phyloP scores from a whole-genome alignment of 1,140 invertebrate genomes.

The Leguminivora glycinivorella region DNA sequence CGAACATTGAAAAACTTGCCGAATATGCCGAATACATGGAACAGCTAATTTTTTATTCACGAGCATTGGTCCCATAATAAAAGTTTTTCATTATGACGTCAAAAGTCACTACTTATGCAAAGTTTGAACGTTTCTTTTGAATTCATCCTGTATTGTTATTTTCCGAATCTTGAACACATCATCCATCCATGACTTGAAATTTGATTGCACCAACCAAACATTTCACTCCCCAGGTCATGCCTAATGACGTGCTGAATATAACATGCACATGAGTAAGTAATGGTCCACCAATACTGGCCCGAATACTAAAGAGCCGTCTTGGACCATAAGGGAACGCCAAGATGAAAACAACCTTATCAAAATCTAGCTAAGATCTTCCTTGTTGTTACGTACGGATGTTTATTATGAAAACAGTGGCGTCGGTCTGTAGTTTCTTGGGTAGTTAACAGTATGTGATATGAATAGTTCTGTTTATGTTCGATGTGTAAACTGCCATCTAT shows the following conservation, averaged over 20 bases:
- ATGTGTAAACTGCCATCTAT: background rate
- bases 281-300: background rate
- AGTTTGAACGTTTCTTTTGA: no score
- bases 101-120: no score
- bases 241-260: constrained; percentile 3
- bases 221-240: background rate
- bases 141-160: background rate
- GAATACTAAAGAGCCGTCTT: constrained; percentile 3
- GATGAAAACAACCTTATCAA: background rate
- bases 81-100: no score
- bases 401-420: constrained; percentile 3
- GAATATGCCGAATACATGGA: no score
- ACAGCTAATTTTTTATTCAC: no score
- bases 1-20: no score
- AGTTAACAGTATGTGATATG: constrained; percentile 10
- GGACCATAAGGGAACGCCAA: background rate
- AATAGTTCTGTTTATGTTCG: constrained; percentile 6
- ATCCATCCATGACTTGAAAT: background rate
- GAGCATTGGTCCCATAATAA: no score
- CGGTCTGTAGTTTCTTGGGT: constrained; percentile 12
- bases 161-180: background rate
- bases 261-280: constrained; percentile 13
- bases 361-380: background rate
- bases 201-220: background rate
- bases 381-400: background rate